Conservation (phyloP, 2,888 invertebrate genomes). For the Drosophila aldrichi region DNA sequence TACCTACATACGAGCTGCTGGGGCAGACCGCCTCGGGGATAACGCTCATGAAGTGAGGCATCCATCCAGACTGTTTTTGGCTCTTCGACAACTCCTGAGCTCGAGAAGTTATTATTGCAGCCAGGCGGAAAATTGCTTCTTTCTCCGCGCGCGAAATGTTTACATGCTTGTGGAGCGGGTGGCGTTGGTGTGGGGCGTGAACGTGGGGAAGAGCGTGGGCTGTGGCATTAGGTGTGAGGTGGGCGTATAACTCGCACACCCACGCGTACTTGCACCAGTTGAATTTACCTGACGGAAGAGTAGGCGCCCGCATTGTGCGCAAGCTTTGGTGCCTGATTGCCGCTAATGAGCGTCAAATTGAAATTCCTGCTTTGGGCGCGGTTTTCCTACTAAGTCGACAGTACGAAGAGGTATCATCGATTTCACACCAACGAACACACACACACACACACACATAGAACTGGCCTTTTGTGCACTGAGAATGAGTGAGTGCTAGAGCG, state of each 20-base stretch:
- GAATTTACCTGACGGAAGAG: slow-evolving; percentile 30
- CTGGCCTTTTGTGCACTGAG: background rate
- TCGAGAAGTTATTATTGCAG: slow-evolving; percentile 70
- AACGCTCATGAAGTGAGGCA: slow-evolving; percentile 17
- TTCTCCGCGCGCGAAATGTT: slow-evolving; percentile 62
- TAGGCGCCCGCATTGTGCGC: slow-evolving; percentile 40
- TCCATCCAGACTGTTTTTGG: background rate
- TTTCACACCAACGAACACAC: slow-evolving; percentile 32
- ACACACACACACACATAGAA: background rate
- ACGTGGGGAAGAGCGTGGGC: background rate
- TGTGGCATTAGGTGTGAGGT: slow-evolving; percentile 14
- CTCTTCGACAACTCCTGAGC: slow-evolving; percentile 36
- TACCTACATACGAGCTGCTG: slow-evolving; percentile 12
- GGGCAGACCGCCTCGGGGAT: background rate
- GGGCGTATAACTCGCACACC: background rate
- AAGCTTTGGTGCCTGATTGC: slow-evolving; percentile 56
- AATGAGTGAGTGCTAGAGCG: background rate
- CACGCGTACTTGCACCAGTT: slow-evolving; percentile 29
- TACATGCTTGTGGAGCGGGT: slow-evolving; percentile 7
- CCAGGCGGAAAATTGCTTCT: slow-evolving; percentile 77
- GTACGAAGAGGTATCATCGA: slow-evolving; percentile 41
- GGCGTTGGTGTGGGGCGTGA: background rate
- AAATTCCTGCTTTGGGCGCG: slow-evolving; percentile 58
- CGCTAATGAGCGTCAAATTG: slow-evolving; percentile 75
- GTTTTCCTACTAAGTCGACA: background rate